A percentile compares a stretch with the other conserved stretches of the same genome.
Evolutionary conservation across 2,888 invertebrate species (phyloP).

Genomic region (Andrena hattorfiana): DNA sequence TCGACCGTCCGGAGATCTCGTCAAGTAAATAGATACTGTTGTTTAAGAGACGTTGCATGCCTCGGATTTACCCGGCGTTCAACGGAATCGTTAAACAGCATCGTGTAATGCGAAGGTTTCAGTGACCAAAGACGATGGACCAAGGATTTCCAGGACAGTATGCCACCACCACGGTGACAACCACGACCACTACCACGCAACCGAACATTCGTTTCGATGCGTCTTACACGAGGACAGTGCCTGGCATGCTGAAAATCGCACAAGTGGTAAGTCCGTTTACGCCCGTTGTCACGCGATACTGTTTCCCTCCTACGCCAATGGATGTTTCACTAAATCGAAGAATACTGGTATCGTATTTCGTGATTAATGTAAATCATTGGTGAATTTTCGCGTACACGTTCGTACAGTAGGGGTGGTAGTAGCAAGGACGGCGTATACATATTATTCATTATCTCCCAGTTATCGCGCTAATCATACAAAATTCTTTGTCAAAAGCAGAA

Average conservation of each 20-base stretch:
- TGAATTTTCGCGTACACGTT: neutral
- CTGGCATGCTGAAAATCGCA: slow-evolving; percentile 91
- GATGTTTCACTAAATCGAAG: neutral
- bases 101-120: slow-evolving; percentile 11
- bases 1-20: neutral
- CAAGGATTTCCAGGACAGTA: slow-evolving; percentile 91
- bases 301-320: neutral
- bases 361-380: neutral
- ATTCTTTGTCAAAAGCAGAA: neutral
- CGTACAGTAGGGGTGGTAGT: neutral
- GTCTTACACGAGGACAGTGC: slow-evolving; percentile 89
- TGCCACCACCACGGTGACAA: slow-evolving; percentile 88
- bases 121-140: slow-evolving; percentile 83
- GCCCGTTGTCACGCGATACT: neutral
- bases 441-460: slow-evolving; percentile 17
- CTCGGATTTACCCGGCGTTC: too few species aligned
- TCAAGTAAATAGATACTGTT: too few species aligned
- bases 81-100: too few species aligned
- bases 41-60: too few species aligned
- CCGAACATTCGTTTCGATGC: slow-evolving; percentile 92
- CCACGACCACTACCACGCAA: slow-evolving; percentile 88
- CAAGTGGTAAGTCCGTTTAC: slow-evolving; percentile 89
- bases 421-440: neutral
- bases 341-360: neutral
- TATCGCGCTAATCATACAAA: neutral